phyloP scores from a whole-genome alignment of 1,140 invertebrate genomes.

The Manduca sexta region DNA sequence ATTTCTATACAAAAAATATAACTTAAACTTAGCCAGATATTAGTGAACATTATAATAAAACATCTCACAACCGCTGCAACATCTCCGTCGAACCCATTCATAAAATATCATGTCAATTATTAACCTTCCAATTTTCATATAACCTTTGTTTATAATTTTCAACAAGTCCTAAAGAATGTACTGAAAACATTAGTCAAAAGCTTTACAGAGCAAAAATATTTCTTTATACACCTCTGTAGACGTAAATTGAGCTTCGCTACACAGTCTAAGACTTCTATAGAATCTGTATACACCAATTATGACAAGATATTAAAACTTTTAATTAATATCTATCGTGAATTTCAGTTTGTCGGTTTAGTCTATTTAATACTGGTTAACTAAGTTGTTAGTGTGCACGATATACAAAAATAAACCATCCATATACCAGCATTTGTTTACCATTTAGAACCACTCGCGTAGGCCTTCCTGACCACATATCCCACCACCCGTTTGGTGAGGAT shows the following conservation, averaged over 20 bases:
- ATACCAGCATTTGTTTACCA: neutral
- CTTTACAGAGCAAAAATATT: neutral
- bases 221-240: neutral
- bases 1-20: constrained; percentile 66
- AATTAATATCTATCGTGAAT: neutral
- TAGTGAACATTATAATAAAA: constrained; percentile 70
- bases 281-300: neutral
- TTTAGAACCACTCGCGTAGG: constrained; percentile 13
- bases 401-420: neutral
- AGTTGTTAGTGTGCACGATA: neutral
- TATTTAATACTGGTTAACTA: constrained; percentile 3
- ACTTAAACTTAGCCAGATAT: constrained; percentile 68
- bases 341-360: neutral
- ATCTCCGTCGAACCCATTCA: constrained; percentile 47
- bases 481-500: constrained; percentile 20
- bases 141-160: constrained; percentile 8
- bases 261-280: neutral
- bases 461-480: constrained; percentile 19
- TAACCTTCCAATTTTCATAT: constrained; percentile 7
- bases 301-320: neutral
- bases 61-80: constrained; percentile 72
- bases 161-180: constrained; percentile 8
- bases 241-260: constrained; percentile 1
- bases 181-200: neutral
- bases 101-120: constrained; percentile 41